Conservation (phyloP, 2,797 vertebrate genomes). For the Chelonia mydas region DNA sequence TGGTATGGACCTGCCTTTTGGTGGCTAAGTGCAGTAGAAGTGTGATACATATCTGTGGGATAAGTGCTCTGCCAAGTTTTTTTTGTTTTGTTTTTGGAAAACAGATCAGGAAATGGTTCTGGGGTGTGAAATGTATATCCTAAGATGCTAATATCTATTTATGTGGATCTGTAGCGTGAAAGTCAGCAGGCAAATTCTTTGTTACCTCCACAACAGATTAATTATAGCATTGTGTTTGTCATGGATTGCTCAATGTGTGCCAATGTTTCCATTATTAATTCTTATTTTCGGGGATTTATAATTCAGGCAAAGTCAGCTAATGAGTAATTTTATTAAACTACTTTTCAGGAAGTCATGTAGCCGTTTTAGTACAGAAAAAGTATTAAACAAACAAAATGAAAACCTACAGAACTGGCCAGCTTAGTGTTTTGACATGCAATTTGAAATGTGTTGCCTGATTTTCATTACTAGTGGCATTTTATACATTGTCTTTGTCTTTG, state of each 20-base stretch:
- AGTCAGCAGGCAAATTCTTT: background rate
- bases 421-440: background rate
- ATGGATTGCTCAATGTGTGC: constrained; percentile 4
- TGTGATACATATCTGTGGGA: background rate
- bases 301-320: background rate
- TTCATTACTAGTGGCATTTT: background rate
- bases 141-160: background rate
- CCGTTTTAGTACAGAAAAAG: background rate
- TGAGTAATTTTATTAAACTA: constrained; percentile 51
- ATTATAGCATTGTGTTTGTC: background rate
- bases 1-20: constrained; percentile 7
- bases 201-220: background rate
- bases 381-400: constrained; percentile 28
- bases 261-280: background rate
- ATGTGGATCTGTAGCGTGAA: background rate
- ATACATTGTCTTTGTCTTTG: accelerated
- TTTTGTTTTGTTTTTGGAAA: background rate
- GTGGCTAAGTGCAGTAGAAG: background rate
- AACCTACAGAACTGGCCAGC: background rate
- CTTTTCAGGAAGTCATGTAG: constrained; percentile 30
- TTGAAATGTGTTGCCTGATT: background rate
- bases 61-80: background rate
- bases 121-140: background rate
- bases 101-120: background rate
- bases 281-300: constrained; percentile 25